Evolutionary conservation across 1,140 invertebrate genomes (phyloP).

Genomic region (Mercenaria mercenaria): DNA sequence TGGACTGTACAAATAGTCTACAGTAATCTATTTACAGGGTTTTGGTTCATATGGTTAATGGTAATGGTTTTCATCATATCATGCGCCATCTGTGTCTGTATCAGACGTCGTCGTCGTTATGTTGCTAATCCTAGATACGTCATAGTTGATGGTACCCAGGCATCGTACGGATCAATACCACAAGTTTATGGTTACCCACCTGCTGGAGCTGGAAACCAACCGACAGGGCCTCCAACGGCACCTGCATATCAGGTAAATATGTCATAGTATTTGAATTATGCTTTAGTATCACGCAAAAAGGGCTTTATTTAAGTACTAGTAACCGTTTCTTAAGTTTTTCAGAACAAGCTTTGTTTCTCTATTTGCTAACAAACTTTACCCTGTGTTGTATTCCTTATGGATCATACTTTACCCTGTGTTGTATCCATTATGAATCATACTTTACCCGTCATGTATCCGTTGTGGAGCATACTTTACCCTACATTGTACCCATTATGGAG

Average conservation of each 20-base stretch:
- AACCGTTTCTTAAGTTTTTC: too few relatives aligned
- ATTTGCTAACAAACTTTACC: too few relatives aligned
- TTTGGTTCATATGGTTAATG: constrained; percentile 50
- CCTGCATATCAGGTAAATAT: constrained; percentile 51
- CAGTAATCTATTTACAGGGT: constrained; percentile 27
- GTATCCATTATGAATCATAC: too few relatives aligned
- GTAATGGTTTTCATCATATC: constrained; percentile 20
- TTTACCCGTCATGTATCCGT: too few relatives aligned
- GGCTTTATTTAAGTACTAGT: too few relatives aligned
- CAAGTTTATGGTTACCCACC: background rate
- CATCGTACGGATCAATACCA: constrained; percentile 21
- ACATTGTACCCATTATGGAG: too few relatives aligned
- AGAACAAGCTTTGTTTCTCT: too few relatives aligned
- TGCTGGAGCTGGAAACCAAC: background rate
- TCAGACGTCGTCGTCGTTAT: constrained; percentile 17
- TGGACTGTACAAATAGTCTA: background rate
- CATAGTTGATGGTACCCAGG: constrained; percentile 17
- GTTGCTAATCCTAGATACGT: constrained; percentile 22
- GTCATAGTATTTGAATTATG: too few relatives aligned
- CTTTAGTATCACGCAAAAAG: too few relatives aligned
- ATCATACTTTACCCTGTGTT: too few relatives aligned
- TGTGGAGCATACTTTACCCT: too few relatives aligned
- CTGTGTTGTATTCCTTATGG: too few relatives aligned
- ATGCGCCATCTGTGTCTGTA: constrained; percentile 42
- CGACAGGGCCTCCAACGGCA: background rate